Evolutionary conservation across 2,888 invertebrate genomes (phyloP), one percentile per base, ranked within the genome.

Genomic region (Acanthococcus lagerstroemiae): DNA sequence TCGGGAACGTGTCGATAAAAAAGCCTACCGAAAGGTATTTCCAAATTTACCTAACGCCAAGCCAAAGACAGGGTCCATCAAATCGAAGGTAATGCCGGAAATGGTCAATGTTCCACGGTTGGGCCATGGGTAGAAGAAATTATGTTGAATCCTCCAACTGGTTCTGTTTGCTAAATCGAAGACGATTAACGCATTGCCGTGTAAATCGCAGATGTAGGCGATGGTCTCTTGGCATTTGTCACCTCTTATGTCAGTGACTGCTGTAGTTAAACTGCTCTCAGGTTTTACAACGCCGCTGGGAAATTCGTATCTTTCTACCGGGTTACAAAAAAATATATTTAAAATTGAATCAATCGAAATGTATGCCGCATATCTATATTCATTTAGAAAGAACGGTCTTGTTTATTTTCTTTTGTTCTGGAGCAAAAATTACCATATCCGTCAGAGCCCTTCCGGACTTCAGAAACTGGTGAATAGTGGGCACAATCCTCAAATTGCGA

Each of bases 41-140:
- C 37, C 12, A 2, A n/a, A 22, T 48, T 85, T 84, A 4, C 84
- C 80, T 17, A 88, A 72, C 0, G 85, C 82, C 76, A 88, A 77
- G 1, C 85, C 87, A 1, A 88, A 74, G 7, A 87, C 75, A 0
- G 87, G 87, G 69, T 87, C 87, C 86, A 86, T 87, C 52, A 87
- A 74, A 68, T 86, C 84, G 71, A 87, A 87, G 44, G 78, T 78
- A 69, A 84, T 83, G 5, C 81, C 83, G 61, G 79, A 79, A 70
- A 87, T 84, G 27, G 79, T 77, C 71, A 83, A 84, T 0, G 81
- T 81, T 3, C 85, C 86, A 45, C 78, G 77, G 2, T 78, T 76
- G 0, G 87, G 87, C 73, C 79, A 83, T 0, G 87, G 86, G 72
- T 80, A 86, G 74, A 86, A 81, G 0, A 80, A 76, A 15, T 83